Conservation (phyloP, 1,140 invertebrate genomes). For the Oscheius sp. region DNA sequence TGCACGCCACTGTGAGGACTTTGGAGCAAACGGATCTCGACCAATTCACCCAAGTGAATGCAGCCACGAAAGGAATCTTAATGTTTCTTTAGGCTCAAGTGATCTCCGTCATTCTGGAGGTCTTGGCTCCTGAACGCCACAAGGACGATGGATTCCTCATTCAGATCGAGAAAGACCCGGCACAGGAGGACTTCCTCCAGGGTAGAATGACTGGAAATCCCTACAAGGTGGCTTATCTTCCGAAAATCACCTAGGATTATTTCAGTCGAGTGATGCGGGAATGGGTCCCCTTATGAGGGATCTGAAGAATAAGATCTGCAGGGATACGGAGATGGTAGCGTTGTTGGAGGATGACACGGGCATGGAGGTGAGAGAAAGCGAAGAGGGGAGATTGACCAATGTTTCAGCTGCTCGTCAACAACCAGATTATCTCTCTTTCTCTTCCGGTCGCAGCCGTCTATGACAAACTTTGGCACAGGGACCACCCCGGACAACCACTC, state of each 20-base stretch:
- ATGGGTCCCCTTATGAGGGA: slow-evolving; percentile 94
- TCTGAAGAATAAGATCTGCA: slow-evolving; percentile 96
- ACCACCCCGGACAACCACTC: slow-evolving; percentile 84
- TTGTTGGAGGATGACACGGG: slow-evolving; percentile 94
- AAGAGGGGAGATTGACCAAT: slow-evolving; percentile 11
- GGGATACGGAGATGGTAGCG: slow-evolving; percentile 93
- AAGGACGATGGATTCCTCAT: slow-evolving; percentile 94
- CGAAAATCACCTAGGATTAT: slow-evolving; percentile 60
- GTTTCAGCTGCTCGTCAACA: slow-evolving; percentile 91
- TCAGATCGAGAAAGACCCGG: slow-evolving; percentile 92
- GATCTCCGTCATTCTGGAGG: slow-evolving; percentile 28
- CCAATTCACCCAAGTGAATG: slow-evolving; percentile 1
- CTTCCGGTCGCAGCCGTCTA: slow-evolving; percentile 81
- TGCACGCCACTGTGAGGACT: slow-evolving; percentile 1
- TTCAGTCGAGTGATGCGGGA: slow-evolving; percentile 77
- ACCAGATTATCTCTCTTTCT: slow-evolving; percentile 95
- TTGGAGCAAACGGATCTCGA: neutral
- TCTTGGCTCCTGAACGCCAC: slow-evolving; percentile 74
- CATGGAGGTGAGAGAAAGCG: too few species aligned
- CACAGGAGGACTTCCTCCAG: slow-evolving; percentile 96
- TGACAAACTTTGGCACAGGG: slow-evolving; percentile 76
- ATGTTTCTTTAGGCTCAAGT: slow-evolving; percentile 3
- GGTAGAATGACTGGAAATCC: slow-evolving; percentile 94
- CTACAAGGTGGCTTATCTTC: slow-evolving; percentile 2
- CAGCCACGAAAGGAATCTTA: too few species aligned